A percentile compares a stretch with the other conserved stretches of the same genome.
phyloP scores from a whole-genome alignment of 2,113 vertebrate genomes.

The Physeter macrocephalus region DNA sequence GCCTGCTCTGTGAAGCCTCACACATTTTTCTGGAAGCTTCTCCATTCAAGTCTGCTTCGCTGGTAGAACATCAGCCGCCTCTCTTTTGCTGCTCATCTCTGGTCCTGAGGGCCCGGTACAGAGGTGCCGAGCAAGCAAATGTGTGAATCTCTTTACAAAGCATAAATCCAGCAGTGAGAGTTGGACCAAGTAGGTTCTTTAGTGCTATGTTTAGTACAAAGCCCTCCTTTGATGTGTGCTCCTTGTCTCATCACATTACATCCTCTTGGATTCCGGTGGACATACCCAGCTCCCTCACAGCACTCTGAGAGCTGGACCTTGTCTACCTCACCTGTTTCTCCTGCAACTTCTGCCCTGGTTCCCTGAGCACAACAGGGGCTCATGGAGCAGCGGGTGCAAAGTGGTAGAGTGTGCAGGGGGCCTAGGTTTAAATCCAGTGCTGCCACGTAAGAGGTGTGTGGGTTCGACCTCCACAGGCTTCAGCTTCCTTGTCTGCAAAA shows the following conservation, averaged over 20 bases:
- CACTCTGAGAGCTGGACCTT: not conserved
- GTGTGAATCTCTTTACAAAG: too few species aligned
- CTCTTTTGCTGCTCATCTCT: not conserved
- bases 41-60: not conserved
- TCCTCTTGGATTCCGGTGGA: not conserved
- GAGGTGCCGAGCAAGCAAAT: not conserved
- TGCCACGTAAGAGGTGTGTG: not conserved
- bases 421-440: accelerated
- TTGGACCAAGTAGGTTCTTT: not conserved
- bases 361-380: not conserved
- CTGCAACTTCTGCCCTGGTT: not conserved
- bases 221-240: too few species aligned
- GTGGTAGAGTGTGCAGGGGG: accelerated
- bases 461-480: not conserved
- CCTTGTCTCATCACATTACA: not conserved
- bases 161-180: not conserved
- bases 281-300: accelerated
- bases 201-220: not conserved
- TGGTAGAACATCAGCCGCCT: not conserved
- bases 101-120: not conserved
- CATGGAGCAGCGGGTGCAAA: not conserved
- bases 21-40: not conserved
- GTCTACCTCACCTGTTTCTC: not conserved
- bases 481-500: not conserved
- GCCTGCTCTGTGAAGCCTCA: too few species aligned